A percentile compares a stretch with the other conserved stretches of the same genome.
These are phyloP conservation scores for Aptenodytes forsteri DNA, from an alignment of 2,113 vertebrate genomes.

Conservation along the genomic window DNA sequence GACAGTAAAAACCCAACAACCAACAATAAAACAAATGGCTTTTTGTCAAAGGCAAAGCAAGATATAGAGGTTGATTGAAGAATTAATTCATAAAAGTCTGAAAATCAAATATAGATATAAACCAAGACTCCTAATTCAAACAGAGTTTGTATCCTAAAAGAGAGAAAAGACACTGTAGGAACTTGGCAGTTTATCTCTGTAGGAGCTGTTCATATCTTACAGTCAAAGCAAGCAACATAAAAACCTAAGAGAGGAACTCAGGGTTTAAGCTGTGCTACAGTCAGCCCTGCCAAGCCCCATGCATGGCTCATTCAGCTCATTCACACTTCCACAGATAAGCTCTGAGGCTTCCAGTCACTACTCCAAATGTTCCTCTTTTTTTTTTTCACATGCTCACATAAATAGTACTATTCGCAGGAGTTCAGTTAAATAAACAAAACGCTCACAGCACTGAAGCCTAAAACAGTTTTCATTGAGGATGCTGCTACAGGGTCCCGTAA, in stretches of 20 bases:
- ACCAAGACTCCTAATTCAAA: not conserved
- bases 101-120: not conserved
- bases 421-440: not conserved
- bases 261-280: not conserved
- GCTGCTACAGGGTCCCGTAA: not conserved
- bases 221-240: not conserved
- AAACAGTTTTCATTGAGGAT: not conserved
- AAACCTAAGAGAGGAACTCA: not conserved
- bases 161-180: not conserved
- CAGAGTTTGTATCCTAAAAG: not conserved
- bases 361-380: not conserved
- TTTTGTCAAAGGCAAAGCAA: not conserved
- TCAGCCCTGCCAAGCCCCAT: not conserved
- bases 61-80: not conserved
- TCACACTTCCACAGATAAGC: not conserved
- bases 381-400: not conserved
- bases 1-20: accelerated
- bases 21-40: not conserved
- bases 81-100: not conserved
- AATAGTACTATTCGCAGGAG: not conserved
- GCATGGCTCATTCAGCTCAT: not conserved
- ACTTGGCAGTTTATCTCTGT: not conserved
- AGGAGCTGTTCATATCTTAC: not conserved
- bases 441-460: not conserved
- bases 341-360: not conserved